phyloP scores from a whole-genome alignment of 2,888 invertebrate genomes.

The Notocelia uddmanniana region DNA sequence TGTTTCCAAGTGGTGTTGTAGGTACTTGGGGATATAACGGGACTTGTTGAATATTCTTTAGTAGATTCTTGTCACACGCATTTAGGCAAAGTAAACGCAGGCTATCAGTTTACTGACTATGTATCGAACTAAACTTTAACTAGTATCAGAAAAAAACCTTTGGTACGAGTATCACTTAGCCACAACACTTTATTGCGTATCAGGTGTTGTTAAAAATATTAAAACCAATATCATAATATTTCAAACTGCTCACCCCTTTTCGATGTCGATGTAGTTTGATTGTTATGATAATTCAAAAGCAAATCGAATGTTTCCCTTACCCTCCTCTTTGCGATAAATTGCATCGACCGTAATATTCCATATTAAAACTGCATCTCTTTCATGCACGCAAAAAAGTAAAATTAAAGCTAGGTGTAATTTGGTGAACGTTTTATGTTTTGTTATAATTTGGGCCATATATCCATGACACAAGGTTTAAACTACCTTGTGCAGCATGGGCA shows the following conservation, averaged over 20 bases:
- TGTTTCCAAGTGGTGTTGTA: background rate
- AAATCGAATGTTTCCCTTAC: constrained; percentile 41
- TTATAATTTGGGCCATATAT: background rate
- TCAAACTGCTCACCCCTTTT: constrained; percentile 21
- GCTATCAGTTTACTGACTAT: too few species aligned
- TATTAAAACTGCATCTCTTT: constrained; percentile 24
- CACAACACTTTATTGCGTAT: background rate
- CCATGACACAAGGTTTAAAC: background rate
- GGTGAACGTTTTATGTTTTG: background rate
- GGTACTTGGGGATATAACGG: constrained; percentile 1
- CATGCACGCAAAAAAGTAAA: constrained; percentile 19
- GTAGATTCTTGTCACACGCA: background rate
- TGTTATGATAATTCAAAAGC: constrained; percentile 46
- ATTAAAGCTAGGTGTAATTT: background rate
- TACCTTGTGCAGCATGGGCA: background rate
- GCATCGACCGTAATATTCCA: constrained; percentile 15
- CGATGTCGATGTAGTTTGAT: constrained; percentile 25
- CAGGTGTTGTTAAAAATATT: constrained; percentile 13
- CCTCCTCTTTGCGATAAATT: constrained; percentile 30
- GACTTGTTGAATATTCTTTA: background rate
- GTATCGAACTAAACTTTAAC: too few species aligned
- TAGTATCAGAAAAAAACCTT: too few species aligned
- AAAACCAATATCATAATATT: constrained; percentile 18
- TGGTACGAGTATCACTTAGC: background rate
- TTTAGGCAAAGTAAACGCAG: too few species aligned